Conservation (phyloP, 2,888 invertebrate species). For the Polydrusus cervinus region DNA sequence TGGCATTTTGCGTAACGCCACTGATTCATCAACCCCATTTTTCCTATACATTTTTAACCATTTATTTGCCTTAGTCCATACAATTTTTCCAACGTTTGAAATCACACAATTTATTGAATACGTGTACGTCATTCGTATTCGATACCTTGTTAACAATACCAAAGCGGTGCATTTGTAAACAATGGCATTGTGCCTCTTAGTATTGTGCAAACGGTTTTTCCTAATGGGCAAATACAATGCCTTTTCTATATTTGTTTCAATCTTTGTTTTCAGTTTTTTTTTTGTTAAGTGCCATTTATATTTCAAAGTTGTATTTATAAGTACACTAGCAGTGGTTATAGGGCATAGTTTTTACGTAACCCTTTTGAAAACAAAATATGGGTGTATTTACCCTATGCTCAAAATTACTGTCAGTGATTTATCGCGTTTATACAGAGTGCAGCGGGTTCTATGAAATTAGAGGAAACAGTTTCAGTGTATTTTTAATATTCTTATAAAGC, state of each 20-base stretch:
- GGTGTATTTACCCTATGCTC: too few species aligned
- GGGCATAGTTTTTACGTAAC: conserved; percentile 17
- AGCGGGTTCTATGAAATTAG: too few species aligned
- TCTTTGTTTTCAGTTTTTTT: conserved; percentile 30
- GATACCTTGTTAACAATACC: conserved; percentile 45
- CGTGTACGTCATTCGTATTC: conserved; percentile 22
- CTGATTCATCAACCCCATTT: conserved; percentile 5
- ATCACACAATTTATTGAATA: conserved; percentile 24
- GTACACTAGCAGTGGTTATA: background rate
- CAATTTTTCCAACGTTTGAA: conserved; percentile 14
- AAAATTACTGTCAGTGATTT: too few species aligned
- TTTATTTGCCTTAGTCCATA: background rate
- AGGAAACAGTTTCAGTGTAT: too few species aligned
- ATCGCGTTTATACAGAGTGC: too few species aligned
- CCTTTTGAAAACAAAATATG: background rate
- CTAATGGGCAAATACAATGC: conserved; percentile 49
- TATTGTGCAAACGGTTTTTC: conserved; percentile 38
- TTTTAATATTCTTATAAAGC: too few species aligned
- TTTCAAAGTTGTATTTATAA: conserved; percentile 6
- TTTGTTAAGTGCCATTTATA: conserved; percentile 20
- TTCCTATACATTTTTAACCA: too few species aligned
- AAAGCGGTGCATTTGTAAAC: conserved; percentile 48
- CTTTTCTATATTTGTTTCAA: conserved; percentile 38
- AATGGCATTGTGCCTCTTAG: conserved; percentile 43
- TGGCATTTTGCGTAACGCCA: too few species aligned